Percentiles rank a stretch among this genome's conserved stretches.
Conservation (phyloP, 2,797 vertebrate genomes). For the Numenius phaeopus region DNA sequence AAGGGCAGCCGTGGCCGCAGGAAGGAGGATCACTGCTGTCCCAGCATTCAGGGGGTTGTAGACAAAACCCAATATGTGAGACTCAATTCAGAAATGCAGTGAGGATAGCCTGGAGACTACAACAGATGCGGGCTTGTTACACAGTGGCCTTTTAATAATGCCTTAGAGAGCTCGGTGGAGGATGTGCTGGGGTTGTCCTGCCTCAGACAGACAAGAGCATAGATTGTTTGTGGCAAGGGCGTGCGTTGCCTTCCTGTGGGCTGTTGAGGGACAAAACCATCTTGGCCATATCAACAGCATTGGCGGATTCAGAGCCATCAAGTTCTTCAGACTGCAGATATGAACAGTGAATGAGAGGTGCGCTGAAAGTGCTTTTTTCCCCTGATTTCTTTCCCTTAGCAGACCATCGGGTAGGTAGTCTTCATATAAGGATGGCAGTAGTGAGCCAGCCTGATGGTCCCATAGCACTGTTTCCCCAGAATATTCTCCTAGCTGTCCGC, state of each 20-base stretch:
- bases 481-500: not conserved
- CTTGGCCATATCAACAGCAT: not conserved
- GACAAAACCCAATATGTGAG: not conserved
- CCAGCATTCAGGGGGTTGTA: not conserved
- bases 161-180: not conserved
- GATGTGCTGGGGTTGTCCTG: not conserved
- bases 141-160: constrained; percentile 38
- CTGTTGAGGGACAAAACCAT: not conserved
- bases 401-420: not conserved
- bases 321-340: not conserved
- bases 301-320: not conserved
- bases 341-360: not conserved
- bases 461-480: not conserved
- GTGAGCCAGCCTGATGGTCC: not conserved
- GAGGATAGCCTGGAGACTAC: constrained; percentile 1
- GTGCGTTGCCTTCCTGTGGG: fast-evolving
- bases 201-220: not conserved
- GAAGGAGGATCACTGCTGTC: not conserved
- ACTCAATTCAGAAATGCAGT: not conserved
- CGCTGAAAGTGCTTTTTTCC: not conserved
- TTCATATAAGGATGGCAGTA: fast-evolving
- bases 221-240: not conserved
- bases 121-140: not conserved
- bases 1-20: not conserved
- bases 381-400: not conserved